These are phyloP conservation scores for Lasioglossum morio DNA, from an alignment of 2,888 invertebrate species.

Conservation along the genomic window DNA sequence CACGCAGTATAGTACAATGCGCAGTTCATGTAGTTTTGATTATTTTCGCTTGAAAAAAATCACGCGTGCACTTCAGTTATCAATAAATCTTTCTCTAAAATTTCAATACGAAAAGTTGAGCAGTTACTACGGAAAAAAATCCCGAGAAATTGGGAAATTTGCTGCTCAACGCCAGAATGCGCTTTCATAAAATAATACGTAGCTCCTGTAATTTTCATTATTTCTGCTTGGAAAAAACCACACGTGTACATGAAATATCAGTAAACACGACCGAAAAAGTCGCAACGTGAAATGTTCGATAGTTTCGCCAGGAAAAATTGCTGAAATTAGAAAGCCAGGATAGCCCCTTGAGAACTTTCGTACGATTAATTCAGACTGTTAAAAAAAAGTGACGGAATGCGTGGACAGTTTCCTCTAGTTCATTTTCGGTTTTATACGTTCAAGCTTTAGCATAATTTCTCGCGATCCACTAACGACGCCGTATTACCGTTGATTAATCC, in stretches of 20 bases:
- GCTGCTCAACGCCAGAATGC: background rate
- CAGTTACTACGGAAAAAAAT: background rate
- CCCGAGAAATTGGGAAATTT: background rate
- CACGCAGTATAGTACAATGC: background rate
- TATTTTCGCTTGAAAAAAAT: background rate
- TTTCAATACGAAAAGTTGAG: background rate
- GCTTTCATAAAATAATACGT: no score
- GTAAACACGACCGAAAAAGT: no score
- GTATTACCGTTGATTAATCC: background rate
- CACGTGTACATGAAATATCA: background rate
- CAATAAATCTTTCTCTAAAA: background rate
- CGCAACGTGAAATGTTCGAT: background rate
- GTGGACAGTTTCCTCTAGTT: background rate
- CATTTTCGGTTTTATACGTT: background rate
- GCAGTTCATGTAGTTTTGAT: no score
- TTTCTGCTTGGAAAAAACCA: background rate
- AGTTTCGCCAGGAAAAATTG: background rate
- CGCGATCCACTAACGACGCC: background rate
- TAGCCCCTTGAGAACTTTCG: background rate
- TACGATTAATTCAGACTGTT: background rate
- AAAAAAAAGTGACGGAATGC: no score
- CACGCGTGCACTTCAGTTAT: background rate
- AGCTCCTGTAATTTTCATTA: background rate
- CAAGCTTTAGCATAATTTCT: background rate
- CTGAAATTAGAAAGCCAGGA: background rate